Evolutionary conservation across 2,797 vertebrate genomes (phyloP), one percentile per base, ranked within the genome.

Genomic region (Hephaestus fuliginosus): DNA sequence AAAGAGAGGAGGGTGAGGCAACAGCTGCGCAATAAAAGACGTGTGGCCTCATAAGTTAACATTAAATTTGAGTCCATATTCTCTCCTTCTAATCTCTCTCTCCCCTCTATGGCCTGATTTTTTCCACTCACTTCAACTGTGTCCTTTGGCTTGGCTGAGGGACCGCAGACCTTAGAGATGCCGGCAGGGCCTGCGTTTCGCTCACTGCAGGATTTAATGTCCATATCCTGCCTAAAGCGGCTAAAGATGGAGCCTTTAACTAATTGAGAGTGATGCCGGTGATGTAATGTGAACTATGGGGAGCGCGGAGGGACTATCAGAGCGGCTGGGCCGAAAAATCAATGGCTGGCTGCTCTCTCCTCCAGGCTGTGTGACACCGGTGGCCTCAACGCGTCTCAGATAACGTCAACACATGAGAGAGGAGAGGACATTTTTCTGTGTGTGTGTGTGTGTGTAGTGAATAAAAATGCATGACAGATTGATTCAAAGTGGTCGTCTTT

Each of bases 11-110:
- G 66, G 83, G 82, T 61, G 89, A 90, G 85, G 86, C 70, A 88
- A 91, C 89, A 93, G 90, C 90, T 92, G 89, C 57, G 88, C 88
- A 89, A 91, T 93, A 93, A 93, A 93, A 92, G 69, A 87, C 46
- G 83, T 86, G 90, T 88, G 87, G 90, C 86, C 90, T 92, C 86
- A 85, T 89, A 86, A 90, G 82, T 90, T 90, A 87, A 83, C 82
- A 61, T 90, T 87, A 87, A 91, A 89, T 83, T 74, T 70, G 58
- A 90, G 76, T 85, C 83, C 74, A 81, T 83, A 74, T 78, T 90
- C 74, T 68, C 58, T 68, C 76, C 52, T 83, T 85, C 74, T 89
- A 84, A 91, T 90, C 86, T 88, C 76, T 77, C 77, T 77, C 77
- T 78, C 74, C 70, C 73, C 71, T 81, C 81, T 43, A 57, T 28